Evolutionary conservation across 2,113 vertebrate species (phyloP).

Genomic region (Willisornis vidua): DNA sequence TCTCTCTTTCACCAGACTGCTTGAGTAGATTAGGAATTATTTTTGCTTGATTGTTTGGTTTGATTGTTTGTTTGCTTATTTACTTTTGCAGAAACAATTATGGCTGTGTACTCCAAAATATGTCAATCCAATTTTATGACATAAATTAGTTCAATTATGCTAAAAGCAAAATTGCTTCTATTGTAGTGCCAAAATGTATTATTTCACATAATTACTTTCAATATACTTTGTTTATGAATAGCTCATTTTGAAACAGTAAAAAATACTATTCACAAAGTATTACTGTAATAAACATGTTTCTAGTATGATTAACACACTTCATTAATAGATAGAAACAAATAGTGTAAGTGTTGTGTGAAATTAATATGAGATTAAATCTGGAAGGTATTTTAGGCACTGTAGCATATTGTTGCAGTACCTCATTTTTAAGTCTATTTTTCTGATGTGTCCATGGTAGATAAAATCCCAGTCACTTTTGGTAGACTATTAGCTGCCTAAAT

Average conservation of each 20-base stretch:
- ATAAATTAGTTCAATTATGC: neutral
- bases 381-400: neutral
- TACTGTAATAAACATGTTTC: neutral
- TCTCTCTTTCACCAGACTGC: neutral
- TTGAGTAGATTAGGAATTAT: neutral
- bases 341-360: neutral
- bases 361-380: neutral
- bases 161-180: neutral
- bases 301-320: neutral
- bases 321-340: neutral
- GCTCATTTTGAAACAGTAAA: neutral
- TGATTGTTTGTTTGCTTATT: neutral
- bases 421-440: neutral
- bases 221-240: constrained; percentile 1
- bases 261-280: neutral
- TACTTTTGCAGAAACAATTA: neutral
- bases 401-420: neutral
- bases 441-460: neutral
- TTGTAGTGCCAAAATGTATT: neutral
- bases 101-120: neutral
- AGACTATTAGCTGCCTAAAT: neutral
- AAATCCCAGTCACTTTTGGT: neutral
- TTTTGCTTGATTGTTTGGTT: neutral
- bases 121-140: neutral
- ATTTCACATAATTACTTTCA: neutral